Base-by-base conservation (phyloP, 1,140 invertebrate species). In the Aphidius gifuensis region DNA sequence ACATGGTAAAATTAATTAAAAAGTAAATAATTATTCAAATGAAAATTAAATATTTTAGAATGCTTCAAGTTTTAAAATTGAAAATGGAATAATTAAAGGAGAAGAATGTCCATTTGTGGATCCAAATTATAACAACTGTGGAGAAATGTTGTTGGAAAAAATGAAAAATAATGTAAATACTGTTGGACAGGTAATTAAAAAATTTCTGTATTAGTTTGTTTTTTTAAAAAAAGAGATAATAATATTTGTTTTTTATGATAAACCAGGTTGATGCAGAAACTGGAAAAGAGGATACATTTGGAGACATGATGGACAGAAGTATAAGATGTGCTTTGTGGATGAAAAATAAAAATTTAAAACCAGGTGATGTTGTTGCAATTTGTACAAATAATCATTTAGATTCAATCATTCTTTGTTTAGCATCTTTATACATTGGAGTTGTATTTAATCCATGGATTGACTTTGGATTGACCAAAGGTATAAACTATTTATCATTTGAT, bases 241-340 rank as follows among this genome's bases (percentile, higher is more conserved):
- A 8, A 23, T 5, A 23, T 32, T 6, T 51, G 49, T 32, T 51
- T 4, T 9, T 9, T 39, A 38, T 38, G 21, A 55, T 55, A 38
- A 32, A 62, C 32, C 62, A 85, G 84, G 73, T 85, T 40, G 80
- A 85, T 60, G 76, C 71, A 44, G 57, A 66, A 0, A 84, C 82
- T 4, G 79, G 75, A 0, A 55, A 77, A 32, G 45, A 71, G 23
- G 77, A 83, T 60, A 82, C 80, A 0, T 79, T 74, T 16, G 66
- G 42, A 3, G 75, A 75, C 3, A 74, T 83, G 2, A 60, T 74
- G 6, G 64, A 67, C 4, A 72, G 80, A 4, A 71, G 78, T 4
- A 68, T 81, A 4, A 73, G 71, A 58, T 67, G 83, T 21, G 82
- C 83, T 0, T 64, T 74, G 6, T 75, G 77, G 60, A 9, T 85